Base-by-base conservation (phyloP, 2,797 vertebrate genomes). In the Hylomyscus alleni region DNA sequence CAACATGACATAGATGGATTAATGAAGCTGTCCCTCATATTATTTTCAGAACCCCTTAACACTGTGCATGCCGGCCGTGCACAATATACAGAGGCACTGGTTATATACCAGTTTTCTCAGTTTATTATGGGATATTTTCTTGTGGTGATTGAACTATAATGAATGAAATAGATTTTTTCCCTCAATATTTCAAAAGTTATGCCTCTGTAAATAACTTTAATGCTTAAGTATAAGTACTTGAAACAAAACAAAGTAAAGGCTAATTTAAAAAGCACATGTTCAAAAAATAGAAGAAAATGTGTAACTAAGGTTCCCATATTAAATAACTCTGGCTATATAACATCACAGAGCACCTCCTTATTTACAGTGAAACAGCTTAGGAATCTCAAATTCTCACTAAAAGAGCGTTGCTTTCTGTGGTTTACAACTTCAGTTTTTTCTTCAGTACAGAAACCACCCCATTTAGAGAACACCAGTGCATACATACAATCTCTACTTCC, bases 401-500 rank as follows among this genome's bases (percentile, higher is more conserved):
- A 95, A 90, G 82, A 96, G 96, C 67, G 40, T 47, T 93, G 44
- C 85, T 40, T 82, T 96, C 86, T 95, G 20, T 29, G 6, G 50
- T 95, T 91, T 17, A 37, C 95, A 93, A 88, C 40, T 85, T 95
- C n/a, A 81, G 22, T 90, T 93, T 92, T 90, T 50, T 95, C 78
- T 65, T 77, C 87, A 82, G 34, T 34, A 44, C 52, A 81, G 17
- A 88, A 95, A 86, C 58, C 93, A 80, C 75, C 56, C 83, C 47
- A 93, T 47, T 83, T 81, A 87, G 83, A 52, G 47, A 90, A 84
- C 96, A 97, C 62, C 47, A 77, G 52, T 86, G 90, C 26, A 67
- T 88, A 99, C 99, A 94, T 98, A 99, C 99, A 98, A 99, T 99
- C 98, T 99, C 99, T 65, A 99, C 98, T 99, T 99, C 99, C 98